phyloP scores from a whole-genome alignment of 2,888 invertebrate genomes.

The Hirtodrosophila histrioides region DNA sequence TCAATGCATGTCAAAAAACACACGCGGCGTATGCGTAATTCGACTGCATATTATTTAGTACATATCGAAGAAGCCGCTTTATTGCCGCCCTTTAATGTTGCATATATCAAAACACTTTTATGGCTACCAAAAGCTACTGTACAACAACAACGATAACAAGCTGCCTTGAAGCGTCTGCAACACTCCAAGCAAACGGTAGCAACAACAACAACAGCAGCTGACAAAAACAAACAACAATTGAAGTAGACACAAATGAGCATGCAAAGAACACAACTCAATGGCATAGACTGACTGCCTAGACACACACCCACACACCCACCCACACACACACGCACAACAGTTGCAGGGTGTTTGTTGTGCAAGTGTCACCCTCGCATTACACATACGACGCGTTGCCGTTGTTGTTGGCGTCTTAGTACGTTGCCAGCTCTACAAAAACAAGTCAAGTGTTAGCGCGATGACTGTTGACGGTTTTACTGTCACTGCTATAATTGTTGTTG shows the following conservation, averaged over 20 bases:
- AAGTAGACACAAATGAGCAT: slow-evolving; percentile 77
- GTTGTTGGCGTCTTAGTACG: slow-evolving; percentile 4
- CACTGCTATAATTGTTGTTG: slow-evolving; percentile 40
- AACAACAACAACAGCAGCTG: slow-evolving; percentile 32
- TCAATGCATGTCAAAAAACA: slow-evolving; percentile 31
- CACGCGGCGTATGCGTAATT: slow-evolving; percentile 54
- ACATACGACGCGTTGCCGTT: slow-evolving; percentile 69
- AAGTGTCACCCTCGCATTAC: slow-evolving; percentile 49
- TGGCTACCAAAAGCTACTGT: slow-evolving; percentile 50
- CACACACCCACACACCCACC: slow-evolving; percentile 33
- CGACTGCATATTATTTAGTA: slow-evolving; percentile 14
- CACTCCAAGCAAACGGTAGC: slow-evolving; percentile 43
- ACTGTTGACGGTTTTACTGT: slow-evolving; percentile 69
- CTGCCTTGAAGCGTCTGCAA: slow-evolving; percentile 43
- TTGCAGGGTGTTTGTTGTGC: slow-evolving; percentile 8
- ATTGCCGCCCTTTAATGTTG: slow-evolving; percentile 31
- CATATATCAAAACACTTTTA: slow-evolving; percentile 60
- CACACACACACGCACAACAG: slow-evolving; percentile 29
- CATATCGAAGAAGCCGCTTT: slow-evolving; percentile 19
- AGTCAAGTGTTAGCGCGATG: slow-evolving; percentile 71
- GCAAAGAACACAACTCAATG: slow-evolving; percentile 72
- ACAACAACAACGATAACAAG: slow-evolving; percentile 20
- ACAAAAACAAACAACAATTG: slow-evolving; percentile 64
- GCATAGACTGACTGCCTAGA: slow-evolving; percentile 30
- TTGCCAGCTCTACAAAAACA: slow-evolving; percentile 41